Evolutionary conservation across 2,113 vertebrate species (phyloP), one percentile per base, ranked within the genome.

Genomic region (Boulengerochromis microlepis): DNA sequence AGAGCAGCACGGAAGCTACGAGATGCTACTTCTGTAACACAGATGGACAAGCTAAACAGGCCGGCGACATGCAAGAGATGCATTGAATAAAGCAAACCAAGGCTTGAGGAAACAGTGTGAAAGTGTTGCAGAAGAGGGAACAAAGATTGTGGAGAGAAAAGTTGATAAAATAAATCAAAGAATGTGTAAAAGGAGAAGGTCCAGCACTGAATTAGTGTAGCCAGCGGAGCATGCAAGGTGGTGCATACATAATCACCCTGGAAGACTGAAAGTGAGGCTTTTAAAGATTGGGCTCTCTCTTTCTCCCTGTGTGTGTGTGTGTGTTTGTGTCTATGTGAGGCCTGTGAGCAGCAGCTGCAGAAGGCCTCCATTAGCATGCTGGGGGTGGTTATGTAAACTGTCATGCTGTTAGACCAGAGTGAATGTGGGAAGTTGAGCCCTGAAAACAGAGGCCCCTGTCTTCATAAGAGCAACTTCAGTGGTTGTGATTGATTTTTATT

Each of bases 291-390:
- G 81, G 59, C 87, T 86, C 76, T 26, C 56, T 83, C 42, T 78
- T 19, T 50, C 6, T 78, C 24, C 3, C n/a, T 59, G 8, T 59
- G 8, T 42, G 4, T 87, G 78, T 82, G 74, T 84, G 8, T 57
- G 83, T 87, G 59, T 87, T 74, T 83, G 76, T 83, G 8, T 54
- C 18, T 81, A 22, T 69, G 45, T 71, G 84, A 11, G 87, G 81
- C 54, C 66, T 71, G 91, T 47, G 90, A 66, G 83, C 71, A 93
- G 93, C 95, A 96, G 95, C 95, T 95, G 95, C 95, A 91, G 91
- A 89, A 80, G 85, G 81, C 89, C 91, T 82, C 84, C 94, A 96
- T 96, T 96, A 95, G 89, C 94, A 96, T 96, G 94, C 94, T 91
- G 93, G 89, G 89, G 90, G 91, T 89, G 93, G 83, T 96, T 95